These are phyloP conservation scores for Nothura maculosa DNA, from an alignment of 2,797 vertebrate species.

Conservation along the genomic window DNA sequence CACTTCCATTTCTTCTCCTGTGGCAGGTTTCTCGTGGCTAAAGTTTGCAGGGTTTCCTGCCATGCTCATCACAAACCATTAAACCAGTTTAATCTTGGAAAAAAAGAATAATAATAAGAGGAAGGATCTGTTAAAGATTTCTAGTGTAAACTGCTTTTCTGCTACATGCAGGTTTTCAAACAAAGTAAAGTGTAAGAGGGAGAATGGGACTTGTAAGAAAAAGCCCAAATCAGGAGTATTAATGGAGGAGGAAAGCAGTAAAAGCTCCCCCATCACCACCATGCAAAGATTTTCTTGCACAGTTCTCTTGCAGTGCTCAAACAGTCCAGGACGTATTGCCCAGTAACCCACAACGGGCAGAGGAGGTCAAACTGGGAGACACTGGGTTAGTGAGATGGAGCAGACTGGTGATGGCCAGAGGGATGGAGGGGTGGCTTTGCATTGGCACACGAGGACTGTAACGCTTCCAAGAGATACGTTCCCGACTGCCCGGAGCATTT, in stretches of 20 bases:
- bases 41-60: fast-evolving
- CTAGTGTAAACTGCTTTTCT: background rate
- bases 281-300: background rate
- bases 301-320: fast-evolving
- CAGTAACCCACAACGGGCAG: background rate
- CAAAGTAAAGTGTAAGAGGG: fast-evolving
- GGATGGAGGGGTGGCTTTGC: background rate
- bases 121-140: background rate
- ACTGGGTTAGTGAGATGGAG: background rate
- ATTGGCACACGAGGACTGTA: background rate
- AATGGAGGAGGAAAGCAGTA: background rate
- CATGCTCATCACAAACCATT: background rate
- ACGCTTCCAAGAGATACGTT: background rate
- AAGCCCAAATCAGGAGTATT: background rate
- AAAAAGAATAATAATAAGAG: too few relatives aligned
- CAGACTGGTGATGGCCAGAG: fast-evolving
- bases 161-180: background rate
- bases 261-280: background rate
- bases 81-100: background rate
- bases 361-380: background rate
- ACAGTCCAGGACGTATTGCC: background rate
- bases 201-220: background rate
- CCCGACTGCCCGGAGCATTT: background rate
- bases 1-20: background rate
- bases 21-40: background rate